Percentiles rank a stretch among this genome's conserved stretches.
Conservation (phyloP, 2,797 vertebrate species). For the Macroramphosus scolopax region DNA sequence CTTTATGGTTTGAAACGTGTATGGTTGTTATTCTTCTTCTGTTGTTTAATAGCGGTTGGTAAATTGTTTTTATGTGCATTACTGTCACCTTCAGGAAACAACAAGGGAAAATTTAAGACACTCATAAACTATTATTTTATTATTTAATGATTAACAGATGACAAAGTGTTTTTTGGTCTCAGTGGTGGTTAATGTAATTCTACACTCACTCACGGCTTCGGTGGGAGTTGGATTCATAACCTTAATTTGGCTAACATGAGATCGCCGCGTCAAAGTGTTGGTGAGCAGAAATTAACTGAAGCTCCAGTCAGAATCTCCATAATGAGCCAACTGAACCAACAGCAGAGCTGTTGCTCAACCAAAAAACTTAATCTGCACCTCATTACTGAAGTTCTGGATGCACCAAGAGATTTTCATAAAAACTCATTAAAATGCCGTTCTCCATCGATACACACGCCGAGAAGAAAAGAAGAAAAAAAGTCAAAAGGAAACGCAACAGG, state of each 20-base stretch:
- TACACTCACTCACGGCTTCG: no score
- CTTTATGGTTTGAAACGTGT: no score
- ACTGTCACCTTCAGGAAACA: no score
- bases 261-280: constrained; percentile 14
- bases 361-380: constrained; percentile 54
- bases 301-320: constrained; percentile 20
- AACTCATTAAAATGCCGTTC: constrained; percentile 73
- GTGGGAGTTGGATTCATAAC: constrained; percentile 20
- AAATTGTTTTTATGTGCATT: no score
- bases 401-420: constrained; percentile 50
- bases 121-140: no score
- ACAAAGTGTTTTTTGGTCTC: no score
- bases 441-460: constrained; percentile 55
- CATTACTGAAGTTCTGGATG: constrained; percentile 55
- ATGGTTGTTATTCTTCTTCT: no score
- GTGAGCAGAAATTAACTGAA: constrained; percentile 17
- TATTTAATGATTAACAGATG: no score
- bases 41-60: no score
- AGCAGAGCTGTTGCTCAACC: constrained; percentile 24
- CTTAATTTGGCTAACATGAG: constrained; percentile 30
- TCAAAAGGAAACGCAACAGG: constrained; percentile 19
- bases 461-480: no score
- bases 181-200: no score
- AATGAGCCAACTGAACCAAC: constrained; percentile 35
- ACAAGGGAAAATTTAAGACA: no score